Evolutionary conservation across 1,140 invertebrate species (phyloP).

Genomic region (Temnothorax nylanderi): DNA sequence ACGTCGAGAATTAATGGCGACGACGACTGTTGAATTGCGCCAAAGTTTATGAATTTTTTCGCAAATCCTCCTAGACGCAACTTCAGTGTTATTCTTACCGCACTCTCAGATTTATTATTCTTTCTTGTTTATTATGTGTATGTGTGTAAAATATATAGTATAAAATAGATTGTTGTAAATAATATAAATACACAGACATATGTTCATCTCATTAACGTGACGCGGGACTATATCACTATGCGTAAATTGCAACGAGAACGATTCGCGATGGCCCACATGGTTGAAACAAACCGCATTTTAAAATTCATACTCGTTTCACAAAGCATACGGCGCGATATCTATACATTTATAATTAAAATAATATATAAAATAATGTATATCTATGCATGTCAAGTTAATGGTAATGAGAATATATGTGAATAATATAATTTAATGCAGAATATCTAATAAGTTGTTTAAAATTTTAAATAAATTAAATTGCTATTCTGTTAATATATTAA

Average conservation of each 20-base stretch:
- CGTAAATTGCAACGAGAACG: conserved; percentile 19
- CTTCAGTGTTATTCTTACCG: neutral
- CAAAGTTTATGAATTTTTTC: conserved; percentile 35
- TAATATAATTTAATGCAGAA: neutral
- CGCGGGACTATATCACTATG: neutral
- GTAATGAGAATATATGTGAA: neutral
- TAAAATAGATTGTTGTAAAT: neutral
- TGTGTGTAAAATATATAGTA: neutral
- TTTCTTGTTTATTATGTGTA: neutral
- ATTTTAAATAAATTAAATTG: neutral
- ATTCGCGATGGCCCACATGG: neutral
- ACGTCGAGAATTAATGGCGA: conserved; percentile 22
- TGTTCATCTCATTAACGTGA: neutral
- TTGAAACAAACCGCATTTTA: neutral
- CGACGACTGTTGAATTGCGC: conserved; percentile 1
- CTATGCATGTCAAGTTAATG: neutral
- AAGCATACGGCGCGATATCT: neutral
- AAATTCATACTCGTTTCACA: neutral
- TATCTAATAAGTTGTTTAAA: neutral
- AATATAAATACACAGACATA: neutral
- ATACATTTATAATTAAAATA: conserved; percentile 6
- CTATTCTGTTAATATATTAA: neutral
- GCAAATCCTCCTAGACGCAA: neutral
- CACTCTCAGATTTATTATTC: neutral
- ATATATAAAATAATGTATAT: neutral